phyloP scores from a whole-genome alignment of 2,113 vertebrate genomes.

The Chunga burmeisteri region DNA sequence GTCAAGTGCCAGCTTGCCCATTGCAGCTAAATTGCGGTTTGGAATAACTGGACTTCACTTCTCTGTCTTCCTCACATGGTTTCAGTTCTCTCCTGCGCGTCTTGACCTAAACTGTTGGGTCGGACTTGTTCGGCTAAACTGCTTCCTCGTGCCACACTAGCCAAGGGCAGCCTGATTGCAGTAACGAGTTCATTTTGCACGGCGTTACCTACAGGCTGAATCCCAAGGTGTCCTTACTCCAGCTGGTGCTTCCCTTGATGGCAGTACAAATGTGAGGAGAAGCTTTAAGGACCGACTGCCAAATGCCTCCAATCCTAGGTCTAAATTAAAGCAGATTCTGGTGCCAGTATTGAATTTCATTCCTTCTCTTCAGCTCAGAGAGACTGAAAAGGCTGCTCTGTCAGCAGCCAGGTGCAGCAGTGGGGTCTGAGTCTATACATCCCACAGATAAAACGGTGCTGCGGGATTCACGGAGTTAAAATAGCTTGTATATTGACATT shows the following conservation, averaged over 20 bases:
- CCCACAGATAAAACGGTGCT: neutral
- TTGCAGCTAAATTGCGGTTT: neutral
- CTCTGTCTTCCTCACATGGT: neutral
- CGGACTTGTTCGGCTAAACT: neutral
- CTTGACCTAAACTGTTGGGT: neutral
- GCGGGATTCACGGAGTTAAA: neutral
- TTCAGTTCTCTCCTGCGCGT: neutral
- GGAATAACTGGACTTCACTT: neutral
- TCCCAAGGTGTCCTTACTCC: neutral
- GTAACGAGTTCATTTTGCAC: neutral
- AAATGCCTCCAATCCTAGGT: neutral
- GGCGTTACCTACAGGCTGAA: neutral
- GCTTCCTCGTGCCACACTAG: neutral
- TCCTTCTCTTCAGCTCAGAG: neutral
- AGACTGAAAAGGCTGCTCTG: neutral
- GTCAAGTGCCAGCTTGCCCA: neutral
- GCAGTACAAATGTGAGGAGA: neutral
- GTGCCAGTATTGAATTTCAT: neutral
- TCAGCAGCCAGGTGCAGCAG: neutral
- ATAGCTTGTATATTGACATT: neutral
- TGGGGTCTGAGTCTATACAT: rapidly evolving
- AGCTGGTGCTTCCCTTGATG: neutral
- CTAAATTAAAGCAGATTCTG: neutral
- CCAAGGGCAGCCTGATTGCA: neutral
- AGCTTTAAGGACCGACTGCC: neutral